These are phyloP conservation scores for Ramphastos sulfuratus DNA, from an alignment of 2,113 vertebrate genomes.

Conservation along the genomic window DNA sequence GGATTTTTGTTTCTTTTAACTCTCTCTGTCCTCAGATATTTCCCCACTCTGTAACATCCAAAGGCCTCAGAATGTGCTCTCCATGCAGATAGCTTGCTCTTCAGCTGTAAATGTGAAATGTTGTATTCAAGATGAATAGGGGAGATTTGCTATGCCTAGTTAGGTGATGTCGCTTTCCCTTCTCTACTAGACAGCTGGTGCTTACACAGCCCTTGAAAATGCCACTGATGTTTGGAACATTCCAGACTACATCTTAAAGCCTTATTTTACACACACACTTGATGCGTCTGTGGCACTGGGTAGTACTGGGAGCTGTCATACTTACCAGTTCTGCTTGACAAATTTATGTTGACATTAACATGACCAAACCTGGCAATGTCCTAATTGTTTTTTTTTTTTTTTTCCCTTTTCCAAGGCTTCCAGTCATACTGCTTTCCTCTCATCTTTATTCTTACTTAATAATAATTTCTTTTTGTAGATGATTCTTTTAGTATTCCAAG, in stretches of 20 bases:
- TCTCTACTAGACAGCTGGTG: background rate
- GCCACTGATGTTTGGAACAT: background rate
- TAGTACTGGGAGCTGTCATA: background rate
- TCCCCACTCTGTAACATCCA: background rate
- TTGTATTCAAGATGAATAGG: background rate
- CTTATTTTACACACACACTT: background rate
- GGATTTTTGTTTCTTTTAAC: background rate
- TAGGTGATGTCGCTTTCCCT: background rate
- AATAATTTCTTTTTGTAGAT: background rate
- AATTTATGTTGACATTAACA: background rate
- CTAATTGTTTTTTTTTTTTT: background rate
- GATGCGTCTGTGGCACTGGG: accelerated
- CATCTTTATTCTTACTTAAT: background rate
- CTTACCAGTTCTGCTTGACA: background rate
- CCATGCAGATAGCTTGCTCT: background rate
- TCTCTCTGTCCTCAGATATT: background rate
- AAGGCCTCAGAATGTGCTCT: background rate
- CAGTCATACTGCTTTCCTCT: background rate
- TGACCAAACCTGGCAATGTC: background rate
- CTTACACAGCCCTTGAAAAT: background rate
- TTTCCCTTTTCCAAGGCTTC: background rate
- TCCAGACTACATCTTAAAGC: background rate
- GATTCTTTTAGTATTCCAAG: constrained; percentile 5
- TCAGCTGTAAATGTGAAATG: background rate
- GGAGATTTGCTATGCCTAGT: background rate